These are phyloP conservation scores for Palaemon carinicauda DNA, from an alignment of 1,140 invertebrate genomes.

Conservation along the genomic window DNA sequence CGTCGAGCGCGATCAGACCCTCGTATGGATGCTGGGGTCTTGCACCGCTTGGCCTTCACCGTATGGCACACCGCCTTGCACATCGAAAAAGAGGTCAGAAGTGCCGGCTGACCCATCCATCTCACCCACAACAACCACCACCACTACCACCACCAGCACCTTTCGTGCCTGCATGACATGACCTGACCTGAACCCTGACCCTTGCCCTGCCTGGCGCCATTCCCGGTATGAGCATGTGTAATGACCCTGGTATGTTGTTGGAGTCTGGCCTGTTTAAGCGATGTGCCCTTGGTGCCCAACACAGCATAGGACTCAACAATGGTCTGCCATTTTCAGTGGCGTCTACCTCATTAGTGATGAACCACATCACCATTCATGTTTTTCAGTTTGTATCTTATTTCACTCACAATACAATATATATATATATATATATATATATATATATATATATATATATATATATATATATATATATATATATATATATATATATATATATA, in stretches of 20 bases:
- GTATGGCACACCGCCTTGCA: constrained; percentile 73
- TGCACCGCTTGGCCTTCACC: constrained; percentile 72
- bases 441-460: constrained; percentile 2
- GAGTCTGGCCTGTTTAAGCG: constrained; percentile 29
- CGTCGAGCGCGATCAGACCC: constrained; percentile 58
- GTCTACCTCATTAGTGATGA: neutral
- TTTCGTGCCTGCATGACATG: constrained; percentile 43
- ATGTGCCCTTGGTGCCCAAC: neutral
- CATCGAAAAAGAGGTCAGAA: constrained; percentile 65
- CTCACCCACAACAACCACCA: constrained; percentile 22
- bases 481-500: neutral
- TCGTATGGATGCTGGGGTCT: constrained; percentile 58
- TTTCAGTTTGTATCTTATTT: neutral
- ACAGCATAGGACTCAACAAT: too few relatives aligned
- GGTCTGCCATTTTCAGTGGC: neutral
- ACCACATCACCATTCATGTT: neutral
- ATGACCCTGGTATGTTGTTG: constrained; percentile 32
- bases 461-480: neutral
- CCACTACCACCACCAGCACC: neutral
- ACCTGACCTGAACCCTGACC: constrained; percentile 21
- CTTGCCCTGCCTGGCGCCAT: constrained; percentile 46
- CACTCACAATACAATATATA: neutral
- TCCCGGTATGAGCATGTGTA: constrained; percentile 41
- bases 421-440: constrained; percentile 2
- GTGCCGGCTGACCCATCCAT: constrained; percentile 5